phyloP scores from a whole-genome alignment of 2,888 invertebrate genomes.

The Cosmorhoe ocellata region DNA sequence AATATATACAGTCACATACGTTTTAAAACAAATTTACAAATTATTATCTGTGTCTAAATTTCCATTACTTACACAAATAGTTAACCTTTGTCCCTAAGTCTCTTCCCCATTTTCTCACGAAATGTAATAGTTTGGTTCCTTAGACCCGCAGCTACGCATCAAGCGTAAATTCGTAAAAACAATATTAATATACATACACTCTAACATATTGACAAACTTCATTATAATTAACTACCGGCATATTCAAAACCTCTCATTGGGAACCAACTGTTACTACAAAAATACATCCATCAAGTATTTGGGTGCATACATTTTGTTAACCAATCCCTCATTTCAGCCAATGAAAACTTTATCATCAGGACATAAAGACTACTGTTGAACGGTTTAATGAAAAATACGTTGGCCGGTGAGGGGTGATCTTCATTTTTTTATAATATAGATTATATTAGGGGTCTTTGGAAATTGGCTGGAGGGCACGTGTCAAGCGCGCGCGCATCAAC shows the following conservation, averaged over 20 bases:
- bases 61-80: too few species aligned
- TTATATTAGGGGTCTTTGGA: conserved; percentile 29
- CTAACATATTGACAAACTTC: conserved; percentile 46
- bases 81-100: too few species aligned
- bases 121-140: conserved; percentile 7
- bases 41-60: too few species aligned
- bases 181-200: conserved; percentile 29
- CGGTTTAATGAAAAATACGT: not conserved
- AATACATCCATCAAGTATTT: conserved; percentile 45
- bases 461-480: conserved; percentile 48
- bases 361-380: conserved; percentile 11
- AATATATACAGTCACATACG: too few species aligned
- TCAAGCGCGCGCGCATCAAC: conserved; percentile 48
- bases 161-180: conserved; percentile 42
- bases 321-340: not conserved
- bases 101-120: too few species aligned
- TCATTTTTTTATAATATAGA: conserved; percentile 29
- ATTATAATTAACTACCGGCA: conserved; percentile 46
- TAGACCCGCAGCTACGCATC: conserved; percentile 43
- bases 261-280: conserved; percentile 47
- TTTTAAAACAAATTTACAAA: too few species aligned
- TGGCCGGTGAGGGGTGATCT: conserved; percentile 30
- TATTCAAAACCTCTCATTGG: conserved; percentile 38
- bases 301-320: conserved; percentile 20
- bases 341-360: not conserved